Evolutionary conservation across 2,113 vertebrate genomes (phyloP).

Genomic region (Gavia stellata): DNA sequence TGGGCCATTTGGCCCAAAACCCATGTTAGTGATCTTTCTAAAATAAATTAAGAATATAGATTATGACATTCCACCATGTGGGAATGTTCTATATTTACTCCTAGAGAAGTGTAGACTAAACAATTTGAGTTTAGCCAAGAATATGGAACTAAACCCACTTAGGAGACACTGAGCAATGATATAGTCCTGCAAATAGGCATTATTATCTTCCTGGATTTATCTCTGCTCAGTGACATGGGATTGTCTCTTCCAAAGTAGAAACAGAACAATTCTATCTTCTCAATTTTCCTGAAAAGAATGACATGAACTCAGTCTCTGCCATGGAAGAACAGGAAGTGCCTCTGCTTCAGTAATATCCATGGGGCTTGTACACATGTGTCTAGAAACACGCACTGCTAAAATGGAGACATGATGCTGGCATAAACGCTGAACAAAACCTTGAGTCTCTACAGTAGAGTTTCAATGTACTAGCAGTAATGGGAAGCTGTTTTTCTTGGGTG

Average conservation of each 20-base stretch:
- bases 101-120: not conserved
- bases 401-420: not conserved
- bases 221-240: not conserved
- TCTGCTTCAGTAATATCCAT: not conserved
- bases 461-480: not conserved
- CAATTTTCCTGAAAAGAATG: not conserved
- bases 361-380: not conserved
- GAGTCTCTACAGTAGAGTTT: not conserved
- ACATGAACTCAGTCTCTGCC: not conserved
- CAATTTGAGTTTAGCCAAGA: not conserved
- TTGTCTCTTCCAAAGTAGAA: not conserved
- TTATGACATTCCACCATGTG: not conserved
- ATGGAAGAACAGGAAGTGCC: not conserved
- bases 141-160: not conserved
- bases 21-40: not conserved
- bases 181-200: not conserved
- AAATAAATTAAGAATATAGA: not conserved
- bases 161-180: not conserved
- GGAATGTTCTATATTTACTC: not conserved
- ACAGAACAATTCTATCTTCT: not conserved
- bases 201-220: not conserved
- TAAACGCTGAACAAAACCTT: not conserved
- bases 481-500: not conserved
- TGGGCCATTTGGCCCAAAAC: not conserved
- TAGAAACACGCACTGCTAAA: not conserved